Conservation (phyloP, 2,888 invertebrate species). For the Hyppa rectilinea region DNA sequence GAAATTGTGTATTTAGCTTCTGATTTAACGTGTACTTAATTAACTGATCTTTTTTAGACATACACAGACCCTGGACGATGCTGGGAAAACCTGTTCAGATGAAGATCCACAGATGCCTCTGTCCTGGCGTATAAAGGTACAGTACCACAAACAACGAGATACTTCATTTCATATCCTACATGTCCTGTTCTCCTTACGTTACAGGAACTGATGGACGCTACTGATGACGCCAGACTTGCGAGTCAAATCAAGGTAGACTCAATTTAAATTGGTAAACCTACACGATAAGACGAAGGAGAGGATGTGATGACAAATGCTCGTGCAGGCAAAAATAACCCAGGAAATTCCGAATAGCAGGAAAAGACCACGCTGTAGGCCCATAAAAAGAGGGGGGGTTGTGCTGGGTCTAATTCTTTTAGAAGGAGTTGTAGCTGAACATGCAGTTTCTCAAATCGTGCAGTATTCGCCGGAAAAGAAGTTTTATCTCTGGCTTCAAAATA, state of each 20-base stretch:
- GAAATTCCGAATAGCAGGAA: background rate
- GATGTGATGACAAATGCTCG: background rate
- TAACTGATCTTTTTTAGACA: conserved; percentile 5
- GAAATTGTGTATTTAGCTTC: conserved; percentile 8
- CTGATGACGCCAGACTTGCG: too few relatives aligned
- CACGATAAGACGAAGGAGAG: background rate
- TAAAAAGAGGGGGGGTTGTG: background rate
- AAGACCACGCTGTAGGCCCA: background rate
- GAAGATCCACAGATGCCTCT: background rate
- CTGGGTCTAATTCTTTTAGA: too few relatives aligned
- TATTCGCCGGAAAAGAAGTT: background rate
- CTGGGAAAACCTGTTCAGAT: background rate
- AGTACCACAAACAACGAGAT: background rate
- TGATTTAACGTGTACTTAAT: conserved; percentile 12
- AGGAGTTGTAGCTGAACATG: too few relatives aligned
- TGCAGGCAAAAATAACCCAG: background rate
- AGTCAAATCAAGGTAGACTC: background rate
- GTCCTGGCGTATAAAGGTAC: background rate
- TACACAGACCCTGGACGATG: background rate
- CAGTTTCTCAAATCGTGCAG: too few relatives aligned
- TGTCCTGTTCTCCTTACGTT: background rate
- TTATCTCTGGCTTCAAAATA: background rate
- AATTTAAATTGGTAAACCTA: background rate
- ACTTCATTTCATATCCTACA: background rate
- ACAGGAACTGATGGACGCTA: too few relatives aligned